Conservation (phyloP, 2,797 vertebrate species). For the Rhadinocentrus ornatus region DNA sequence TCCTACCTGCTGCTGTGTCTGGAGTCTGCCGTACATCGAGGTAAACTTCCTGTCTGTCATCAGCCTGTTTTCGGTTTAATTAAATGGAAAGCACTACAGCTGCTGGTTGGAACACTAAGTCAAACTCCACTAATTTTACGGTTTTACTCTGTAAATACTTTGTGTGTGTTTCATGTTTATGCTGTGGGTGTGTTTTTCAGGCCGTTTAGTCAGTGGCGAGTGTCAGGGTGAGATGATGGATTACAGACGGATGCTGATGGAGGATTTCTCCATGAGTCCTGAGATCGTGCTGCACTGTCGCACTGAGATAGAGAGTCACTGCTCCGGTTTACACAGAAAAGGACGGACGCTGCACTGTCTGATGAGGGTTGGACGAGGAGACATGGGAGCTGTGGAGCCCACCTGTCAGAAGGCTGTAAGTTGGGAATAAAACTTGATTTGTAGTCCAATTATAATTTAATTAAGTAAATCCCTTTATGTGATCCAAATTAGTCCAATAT, state of each 20-base stretch:
- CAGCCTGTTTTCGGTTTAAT: too few species aligned
- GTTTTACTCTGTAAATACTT: too few species aligned
- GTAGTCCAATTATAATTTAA: too few species aligned
- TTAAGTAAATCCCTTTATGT: too few species aligned
- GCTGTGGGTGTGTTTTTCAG: conserved; percentile 65
- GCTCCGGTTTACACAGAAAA: conserved; percentile 95
- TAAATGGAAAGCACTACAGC: too few species aligned
- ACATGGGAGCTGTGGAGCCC: conserved; percentile 87
- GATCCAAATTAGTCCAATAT: too few species aligned
- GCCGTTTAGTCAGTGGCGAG: conserved; percentile 92
- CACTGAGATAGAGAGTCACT: conserved; percentile 93
- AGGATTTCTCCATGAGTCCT: conserved; percentile 96
- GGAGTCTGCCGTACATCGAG: conserved; percentile 94
- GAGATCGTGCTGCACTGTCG: conserved; percentile 98
- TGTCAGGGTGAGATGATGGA: conserved; percentile 99
- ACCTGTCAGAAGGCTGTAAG: conserved; percentile 94
- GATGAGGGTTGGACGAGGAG: conserved; percentile 91
- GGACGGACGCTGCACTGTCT: conserved; percentile 96
- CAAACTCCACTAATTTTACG: too few species aligned
- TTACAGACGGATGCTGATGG: conserved; percentile 98
- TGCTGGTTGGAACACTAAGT: too few species aligned
- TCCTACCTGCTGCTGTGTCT: conserved; percentile 96
- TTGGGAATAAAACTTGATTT: not conserved
- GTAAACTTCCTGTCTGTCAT: conserved; percentile 63
- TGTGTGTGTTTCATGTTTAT: not conserved